Percentiles rank a stretch among this genome's conserved stretches.
phyloP scores from a whole-genome alignment of 2,113 vertebrate species.

The Actinemys pallida region DNA sequence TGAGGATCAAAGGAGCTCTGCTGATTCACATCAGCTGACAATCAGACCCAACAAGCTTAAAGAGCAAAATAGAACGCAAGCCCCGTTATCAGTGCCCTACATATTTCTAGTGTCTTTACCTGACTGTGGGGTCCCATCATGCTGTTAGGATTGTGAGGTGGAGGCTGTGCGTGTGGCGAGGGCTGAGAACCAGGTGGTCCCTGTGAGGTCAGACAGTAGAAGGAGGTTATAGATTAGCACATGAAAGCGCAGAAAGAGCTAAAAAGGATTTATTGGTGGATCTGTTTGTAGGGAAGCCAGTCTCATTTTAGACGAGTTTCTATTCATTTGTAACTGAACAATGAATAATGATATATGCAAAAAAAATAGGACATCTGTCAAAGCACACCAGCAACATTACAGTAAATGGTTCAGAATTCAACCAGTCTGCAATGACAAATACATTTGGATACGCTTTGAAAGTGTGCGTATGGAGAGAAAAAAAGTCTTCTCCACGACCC shows the following conservation, averaged over 20 bases:
- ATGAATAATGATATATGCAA: constrained; percentile 47
- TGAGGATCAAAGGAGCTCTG: background rate
- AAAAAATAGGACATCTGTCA: constrained; percentile 61
- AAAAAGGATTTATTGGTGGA: constrained; percentile 76
- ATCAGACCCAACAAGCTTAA: constrained; percentile 61
- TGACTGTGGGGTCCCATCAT: constrained; percentile 99
- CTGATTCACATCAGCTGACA: background rate
- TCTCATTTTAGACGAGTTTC: constrained; percentile 46
- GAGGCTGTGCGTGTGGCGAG: constrained; percentile 98
- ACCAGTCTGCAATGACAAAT: constrained; percentile 75
- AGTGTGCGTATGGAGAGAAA: background rate
- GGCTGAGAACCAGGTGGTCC: constrained; percentile 99
- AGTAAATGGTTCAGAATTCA: constrained; percentile 6
- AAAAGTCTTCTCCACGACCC: background rate
- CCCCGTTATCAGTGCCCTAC: constrained; percentile 71
- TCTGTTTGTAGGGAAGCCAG: constrained; percentile 57
- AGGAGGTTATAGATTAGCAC: constrained; percentile 84
- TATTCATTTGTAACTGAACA: constrained; percentile 1
- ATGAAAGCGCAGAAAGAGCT: constrained; percentile 83
- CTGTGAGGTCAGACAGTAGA: constrained; percentile 91
- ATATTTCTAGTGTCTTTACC: constrained; percentile 87
- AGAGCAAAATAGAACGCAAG: constrained; percentile 56
- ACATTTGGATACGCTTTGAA: constrained; percentile 53
- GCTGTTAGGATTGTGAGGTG: constrained; percentile 99
- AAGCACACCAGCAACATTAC: constrained; percentile 49